A percentile compares a stretch with the other conserved stretches of the same genome.
These are phyloP conservation scores for Xyrauchen texanus DNA, from an alignment of 2,113 vertebrate species.

Conservation along the genomic window DNA sequence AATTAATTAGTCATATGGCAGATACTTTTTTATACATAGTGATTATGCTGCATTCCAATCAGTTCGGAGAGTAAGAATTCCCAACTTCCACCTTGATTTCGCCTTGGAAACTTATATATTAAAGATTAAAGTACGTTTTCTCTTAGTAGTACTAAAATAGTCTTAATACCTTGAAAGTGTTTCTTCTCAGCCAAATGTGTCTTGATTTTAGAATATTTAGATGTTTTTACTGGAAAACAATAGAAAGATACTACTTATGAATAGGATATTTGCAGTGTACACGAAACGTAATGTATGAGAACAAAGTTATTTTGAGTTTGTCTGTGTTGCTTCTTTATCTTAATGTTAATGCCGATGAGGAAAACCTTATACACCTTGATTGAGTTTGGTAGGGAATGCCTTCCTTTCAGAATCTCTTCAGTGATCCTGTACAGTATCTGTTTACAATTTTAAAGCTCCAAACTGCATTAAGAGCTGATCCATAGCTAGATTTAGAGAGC, in stretches of 20 bases:
- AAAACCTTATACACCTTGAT: slow-evolving; percentile 12
- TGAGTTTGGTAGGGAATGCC: slow-evolving; percentile 39
- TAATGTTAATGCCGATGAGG: slow-evolving; percentile 1
- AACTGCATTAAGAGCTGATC: slow-evolving; percentile 24
- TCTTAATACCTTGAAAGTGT: too few relatives aligned
- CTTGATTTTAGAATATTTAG: not conserved
- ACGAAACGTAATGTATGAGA: not conserved
- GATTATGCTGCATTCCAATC: too few relatives aligned
- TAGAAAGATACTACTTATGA: not conserved
- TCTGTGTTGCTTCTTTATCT: not conserved
- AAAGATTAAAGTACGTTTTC: too few relatives aligned
- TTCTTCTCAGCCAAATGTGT: too few relatives aligned
- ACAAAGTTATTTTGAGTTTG: not conserved
- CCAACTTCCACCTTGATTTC: too few relatives aligned
- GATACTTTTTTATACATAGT: too few relatives aligned
- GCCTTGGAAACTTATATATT: too few relatives aligned
- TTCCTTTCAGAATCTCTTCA: not conserved
- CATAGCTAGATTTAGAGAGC: slow-evolving; percentile 29
- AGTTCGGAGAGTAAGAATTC: too few relatives aligned
- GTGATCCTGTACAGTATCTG: slow-evolving; percentile 2
- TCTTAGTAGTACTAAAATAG: too few relatives aligned
- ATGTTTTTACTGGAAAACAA: not conserved
- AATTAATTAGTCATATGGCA: too few relatives aligned
- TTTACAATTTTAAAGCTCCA: slow-evolving; percentile 16
- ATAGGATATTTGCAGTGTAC: not conserved